Percentiles rank a stretch among this genome's conserved stretches.
Conservation (phyloP, 2,888 invertebrate species). For the Furcula furcula region DNA sequence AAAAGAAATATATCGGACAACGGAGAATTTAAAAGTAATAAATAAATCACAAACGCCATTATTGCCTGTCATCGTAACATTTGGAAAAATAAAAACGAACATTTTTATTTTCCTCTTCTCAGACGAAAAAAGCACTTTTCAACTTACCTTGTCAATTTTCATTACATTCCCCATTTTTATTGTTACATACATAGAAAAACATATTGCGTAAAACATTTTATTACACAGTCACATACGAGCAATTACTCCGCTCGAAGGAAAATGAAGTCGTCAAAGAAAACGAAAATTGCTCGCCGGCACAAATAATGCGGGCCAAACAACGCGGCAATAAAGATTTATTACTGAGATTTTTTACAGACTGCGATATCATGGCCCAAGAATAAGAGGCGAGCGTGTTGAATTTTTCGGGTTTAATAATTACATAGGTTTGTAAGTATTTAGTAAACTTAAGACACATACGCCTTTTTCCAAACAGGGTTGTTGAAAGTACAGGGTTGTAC, state of each 20-base stretch:
- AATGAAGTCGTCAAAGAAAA: slow-evolving; percentile 69
- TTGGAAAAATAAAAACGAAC: not conserved
- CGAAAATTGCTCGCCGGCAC: slow-evolving; percentile 66
- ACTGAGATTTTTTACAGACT: slow-evolving; percentile 64
- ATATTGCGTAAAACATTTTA: slow-evolving; percentile 34
- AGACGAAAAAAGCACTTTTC: slow-evolving; percentile 13
- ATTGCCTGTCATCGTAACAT: not conserved
- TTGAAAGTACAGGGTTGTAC: too few relatives aligned
- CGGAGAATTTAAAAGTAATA: not conserved
- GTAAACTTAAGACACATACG: too few relatives aligned
- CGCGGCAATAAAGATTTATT: slow-evolving; percentile 77
- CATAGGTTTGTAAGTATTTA: too few relatives aligned
- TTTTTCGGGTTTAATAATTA: too few relatives aligned
- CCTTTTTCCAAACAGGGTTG: too few relatives aligned
- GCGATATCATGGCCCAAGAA: slow-evolving; percentile 16
- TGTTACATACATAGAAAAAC: slow-evolving; percentile 18
- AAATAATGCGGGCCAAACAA: slow-evolving; percentile 73
- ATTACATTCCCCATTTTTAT: slow-evolving; percentile 21
- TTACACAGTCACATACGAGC: slow-evolving; percentile 42
- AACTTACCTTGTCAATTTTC: slow-evolving; percentile 28
- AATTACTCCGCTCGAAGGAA: slow-evolving; percentile 52
- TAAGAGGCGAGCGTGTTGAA: slow-evolving; percentile 13
- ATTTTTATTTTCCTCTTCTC: not conserved
- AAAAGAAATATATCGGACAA: not conserved
- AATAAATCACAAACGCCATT: not conserved